These are phyloP conservation scores for Solenopsis fugax DNA, from an alignment of 1,140 invertebrate species.

Conservation along the genomic window DNA sequence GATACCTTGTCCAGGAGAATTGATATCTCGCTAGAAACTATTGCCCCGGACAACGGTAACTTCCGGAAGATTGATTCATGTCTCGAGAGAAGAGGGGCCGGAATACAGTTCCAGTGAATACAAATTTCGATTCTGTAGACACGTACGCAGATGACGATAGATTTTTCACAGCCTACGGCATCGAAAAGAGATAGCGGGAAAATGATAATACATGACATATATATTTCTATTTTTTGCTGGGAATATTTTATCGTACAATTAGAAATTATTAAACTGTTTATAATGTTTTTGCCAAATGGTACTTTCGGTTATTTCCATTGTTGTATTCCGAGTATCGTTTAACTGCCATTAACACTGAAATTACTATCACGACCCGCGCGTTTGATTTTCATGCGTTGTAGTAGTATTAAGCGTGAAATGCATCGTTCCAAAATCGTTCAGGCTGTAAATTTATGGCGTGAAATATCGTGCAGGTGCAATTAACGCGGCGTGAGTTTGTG, in stretches of 20 bases:
- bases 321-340: neutral
- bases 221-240: neutral
- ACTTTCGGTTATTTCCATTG: neutral
- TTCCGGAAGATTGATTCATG: conserved; percentile 60
- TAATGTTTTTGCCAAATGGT: neutral
- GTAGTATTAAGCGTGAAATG: conserved; percentile 46
- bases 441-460: conserved; percentile 54
- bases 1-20: conserved; percentile 57
- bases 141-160: neutral
- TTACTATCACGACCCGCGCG: conserved; percentile 10
- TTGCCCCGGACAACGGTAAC: conserved; percentile 47
- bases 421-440: conserved; percentile 53
- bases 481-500: conserved; percentile 50
- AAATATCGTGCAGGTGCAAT: conserved; percentile 60
- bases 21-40: conserved; percentile 54
- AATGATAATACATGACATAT: neutral
- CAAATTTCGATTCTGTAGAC: conserved; percentile 9
- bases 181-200: neutral
- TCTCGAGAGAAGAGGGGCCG: conserved; percentile 11
- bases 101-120: conserved; percentile 17
- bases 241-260: neutral
- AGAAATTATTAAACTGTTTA: neutral
- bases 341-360: conserved; percentile 37
- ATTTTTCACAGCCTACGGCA: neutral
- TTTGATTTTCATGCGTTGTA: conserved; percentile 41